Evolutionary conservation across 37 sponge, comb jelly and placozoan species (phyloP).

Genomic region (Cliona cf. orientalis): DNA sequence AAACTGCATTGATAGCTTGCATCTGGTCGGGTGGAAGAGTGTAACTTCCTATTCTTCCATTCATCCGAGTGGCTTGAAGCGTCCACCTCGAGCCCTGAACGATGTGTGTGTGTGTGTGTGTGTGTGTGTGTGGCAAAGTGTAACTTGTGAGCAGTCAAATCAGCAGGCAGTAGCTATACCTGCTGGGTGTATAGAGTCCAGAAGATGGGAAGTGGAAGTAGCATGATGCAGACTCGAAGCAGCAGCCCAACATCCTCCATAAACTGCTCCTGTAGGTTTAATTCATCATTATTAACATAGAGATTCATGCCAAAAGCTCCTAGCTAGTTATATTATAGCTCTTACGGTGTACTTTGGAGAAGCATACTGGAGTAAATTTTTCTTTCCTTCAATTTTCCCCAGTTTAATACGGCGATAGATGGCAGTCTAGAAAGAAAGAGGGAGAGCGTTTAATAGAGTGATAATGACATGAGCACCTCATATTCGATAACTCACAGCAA

Average conservation of each 20-base stretch:
- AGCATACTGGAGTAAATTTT: constrained; percentile 46
- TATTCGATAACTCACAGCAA: constrained; percentile 23
- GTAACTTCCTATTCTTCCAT: constrained; percentile 80
- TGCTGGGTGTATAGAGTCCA: constrained; percentile 98
- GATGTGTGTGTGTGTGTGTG: constrained; percentile 6
- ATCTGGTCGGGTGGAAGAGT: constrained; percentile 90
- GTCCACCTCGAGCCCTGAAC: constrained; percentile 94
- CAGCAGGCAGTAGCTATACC: constrained; percentile 25
- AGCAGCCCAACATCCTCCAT: constrained; percentile 72
- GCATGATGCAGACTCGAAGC: constrained; percentile 84
- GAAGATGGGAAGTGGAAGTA: constrained; percentile 94
- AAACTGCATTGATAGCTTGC: constrained; percentile 91
- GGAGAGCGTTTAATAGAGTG: background rate
- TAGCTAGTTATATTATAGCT: background rate
- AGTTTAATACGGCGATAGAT: constrained; percentile 43
- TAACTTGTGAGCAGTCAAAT: background rate
- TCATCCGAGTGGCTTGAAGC: constrained; percentile 90
- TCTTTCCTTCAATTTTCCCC: constrained; percentile 31
- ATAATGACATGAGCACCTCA: background rate
- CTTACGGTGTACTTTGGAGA: constrained; percentile 47
- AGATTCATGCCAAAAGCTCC: too few species aligned
- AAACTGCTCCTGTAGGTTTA: constrained; percentile 39
- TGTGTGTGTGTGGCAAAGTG: background rate
- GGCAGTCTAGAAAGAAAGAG: constrained; percentile 17
- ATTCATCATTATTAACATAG: background rate